Percentiles rank a stretch among this genome's conserved stretches.
phyloP scores from a whole-genome alignment of 2,888 invertebrate genomes.

The Pachliopta kotzebuea region DNA sequence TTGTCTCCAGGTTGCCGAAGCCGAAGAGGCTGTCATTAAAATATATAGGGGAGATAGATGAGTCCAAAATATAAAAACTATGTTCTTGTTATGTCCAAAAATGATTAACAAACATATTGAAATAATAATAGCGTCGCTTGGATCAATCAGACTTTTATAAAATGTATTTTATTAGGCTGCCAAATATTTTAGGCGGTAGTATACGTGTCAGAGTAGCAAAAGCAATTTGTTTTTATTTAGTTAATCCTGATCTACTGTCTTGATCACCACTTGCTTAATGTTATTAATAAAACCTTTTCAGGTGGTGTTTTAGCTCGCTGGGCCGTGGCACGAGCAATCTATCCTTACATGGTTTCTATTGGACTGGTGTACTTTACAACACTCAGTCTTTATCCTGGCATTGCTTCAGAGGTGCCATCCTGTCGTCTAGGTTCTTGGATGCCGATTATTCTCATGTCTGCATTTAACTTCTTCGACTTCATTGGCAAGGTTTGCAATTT shows the following conservation, averaged over 20 bases:
- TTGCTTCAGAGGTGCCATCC: slow-evolving; percentile 92
- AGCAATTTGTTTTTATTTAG: no score
- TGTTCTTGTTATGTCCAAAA: no score
- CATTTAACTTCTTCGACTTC: slow-evolving; percentile 93
- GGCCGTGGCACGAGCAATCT: slow-evolving; percentile 91
- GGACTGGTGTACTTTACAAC: slow-evolving; percentile 94
- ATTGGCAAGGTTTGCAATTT: slow-evolving; percentile 86
- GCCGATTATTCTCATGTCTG: slow-evolving; percentile 94
- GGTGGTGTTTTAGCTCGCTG: slow-evolving; percentile 86
- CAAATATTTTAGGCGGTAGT: no score
- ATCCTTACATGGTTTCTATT: slow-evolving; percentile 95
- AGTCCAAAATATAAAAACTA: no score
- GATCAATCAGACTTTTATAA: no score
- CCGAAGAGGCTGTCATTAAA: no score
- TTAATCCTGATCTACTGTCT: neutral
- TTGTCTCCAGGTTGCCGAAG: no score
- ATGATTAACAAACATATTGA: no score
- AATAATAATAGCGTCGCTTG: no score
- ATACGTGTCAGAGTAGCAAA: no score
- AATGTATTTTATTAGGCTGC: no score
- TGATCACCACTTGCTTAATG: neutral
- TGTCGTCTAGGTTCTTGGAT: slow-evolving; percentile 93
- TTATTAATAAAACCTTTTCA: slow-evolving; percentile 46
- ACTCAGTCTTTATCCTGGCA: slow-evolving; percentile 93
- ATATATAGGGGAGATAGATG: no score